These are phyloP conservation scores for Diplolepis rosae DNA, from an alignment of 2,888 invertebrate species.

Conservation along the genomic window DNA sequence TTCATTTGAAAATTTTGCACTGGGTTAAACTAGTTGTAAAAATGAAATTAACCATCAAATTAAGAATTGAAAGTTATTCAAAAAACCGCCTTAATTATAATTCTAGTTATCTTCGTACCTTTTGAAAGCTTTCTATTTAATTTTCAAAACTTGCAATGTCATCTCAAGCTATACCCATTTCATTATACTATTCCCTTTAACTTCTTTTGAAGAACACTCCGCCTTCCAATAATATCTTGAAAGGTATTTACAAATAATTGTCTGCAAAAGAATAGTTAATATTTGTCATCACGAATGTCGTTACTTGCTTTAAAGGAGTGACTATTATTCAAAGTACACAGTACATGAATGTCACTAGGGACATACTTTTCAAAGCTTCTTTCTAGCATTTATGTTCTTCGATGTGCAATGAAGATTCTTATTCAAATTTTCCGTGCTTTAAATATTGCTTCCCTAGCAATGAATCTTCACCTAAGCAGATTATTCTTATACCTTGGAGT, in stretches of 20 bases:
- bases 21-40: too few relatives aligned
- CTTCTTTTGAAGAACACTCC: background rate
- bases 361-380: background rate
- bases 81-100: too few relatives aligned
- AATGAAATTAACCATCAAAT: too few relatives aligned
- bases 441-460: background rate
- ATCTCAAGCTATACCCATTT: background rate
- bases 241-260: conserved; percentile 21
- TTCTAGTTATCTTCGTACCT: background rate
- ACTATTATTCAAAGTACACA: background rate
- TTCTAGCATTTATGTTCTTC: conserved; percentile 5
- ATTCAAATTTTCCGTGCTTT: conserved; percentile 10
- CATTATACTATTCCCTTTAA: background rate
- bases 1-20: too few relatives aligned
- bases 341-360: conserved; percentile 7
- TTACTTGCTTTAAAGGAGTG: conserved; percentile 14
- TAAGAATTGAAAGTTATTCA: too few relatives aligned
- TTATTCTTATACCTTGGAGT: conserved; percentile 12
- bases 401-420: conserved; percentile 1
- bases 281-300: conserved; percentile 29
- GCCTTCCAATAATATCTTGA: conserved; percentile 1
- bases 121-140: background rate
- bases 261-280: conserved; percentile 8
- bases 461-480: conserved; percentile 1
- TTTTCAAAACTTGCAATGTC: conserved; percentile 8